Evolutionary conservation across 2,113 vertebrate species (phyloP), one percentile per base, ranked within the genome.

Genomic region (Vulpes ferrilata): DNA sequence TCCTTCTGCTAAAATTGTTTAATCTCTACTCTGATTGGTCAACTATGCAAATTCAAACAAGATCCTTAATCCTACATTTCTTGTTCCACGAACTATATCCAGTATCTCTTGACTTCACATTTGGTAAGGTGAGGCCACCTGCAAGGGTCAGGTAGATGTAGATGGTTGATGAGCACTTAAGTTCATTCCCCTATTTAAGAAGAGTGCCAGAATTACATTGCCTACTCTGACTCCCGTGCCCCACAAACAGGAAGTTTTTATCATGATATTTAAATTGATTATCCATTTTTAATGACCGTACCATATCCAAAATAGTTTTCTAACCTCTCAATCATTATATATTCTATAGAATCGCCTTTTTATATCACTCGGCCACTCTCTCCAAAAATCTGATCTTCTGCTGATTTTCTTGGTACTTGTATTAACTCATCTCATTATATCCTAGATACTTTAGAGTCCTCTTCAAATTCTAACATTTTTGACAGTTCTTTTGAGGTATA

Each of bases 31-130:
- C 73, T 90, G 22, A 84, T 69, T 57, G 13, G 17, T 67, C 73
- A 94, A 67, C n/a, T 60, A 76, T 74, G 5, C 12, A 95, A 86
- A 95, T 92, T 94, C 53, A 95, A 86, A 88, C 10, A 93, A 83
- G 25, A 53, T 87, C 83, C 64, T 73, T 76, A 88, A 59, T 62
- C 22, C 43, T 60, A 43, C 13, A 82, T 60, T 53, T 78, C 38
- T 89, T 71, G 76, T 84, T 17, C 7, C 32, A 96, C 32, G 92
- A 57, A 51, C 53, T 13, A 89, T n/a, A 67, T 22, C 35, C 48
- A 32, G 6, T 53, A 55, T n/a, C 51, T 89, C 88, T 57, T 90
- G 53, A 95, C 55, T 90, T 94, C 48, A 83, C 38, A 67, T 94
- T 95, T 79, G 30, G 16, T 89, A 88, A 92, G 27, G 76, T 65